A percentile compares a stretch with the other conserved stretches of the same genome.
Evolutionary conservation across 2,113 vertebrate genomes (phyloP).

Genomic region (Corydoras maculifer): DNA sequence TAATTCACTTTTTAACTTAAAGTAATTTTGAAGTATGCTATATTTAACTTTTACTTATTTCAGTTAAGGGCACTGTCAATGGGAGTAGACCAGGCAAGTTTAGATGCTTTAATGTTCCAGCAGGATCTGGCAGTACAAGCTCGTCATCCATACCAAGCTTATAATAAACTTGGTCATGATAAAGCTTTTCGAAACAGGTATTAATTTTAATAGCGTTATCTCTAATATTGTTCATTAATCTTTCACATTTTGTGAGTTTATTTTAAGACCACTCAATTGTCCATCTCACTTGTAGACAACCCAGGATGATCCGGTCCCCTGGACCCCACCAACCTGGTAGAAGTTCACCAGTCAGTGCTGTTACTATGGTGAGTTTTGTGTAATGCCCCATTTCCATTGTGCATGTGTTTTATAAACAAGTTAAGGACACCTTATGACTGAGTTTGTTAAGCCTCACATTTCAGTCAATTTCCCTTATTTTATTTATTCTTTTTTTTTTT

Average conservation of each 20-base stretch:
- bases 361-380: constrained; percentile 82
- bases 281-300: constrained; percentile 61
- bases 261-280: too few species aligned
- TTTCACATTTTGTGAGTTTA: too few species aligned
- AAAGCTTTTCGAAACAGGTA: constrained; percentile 82
- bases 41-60: not conserved
- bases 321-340: constrained; percentile 74
- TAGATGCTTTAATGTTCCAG: constrained; percentile 79
- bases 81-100: constrained; percentile 76
- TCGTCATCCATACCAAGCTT: constrained; percentile 75
- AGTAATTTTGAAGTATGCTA: not conserved
- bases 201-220: too few species aligned
- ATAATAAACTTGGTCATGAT: constrained; percentile 77
- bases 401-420: too few species aligned
- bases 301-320: constrained; percentile 78
- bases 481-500: too few species aligned
- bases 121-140: constrained; percentile 81
- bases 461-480: too few species aligned
- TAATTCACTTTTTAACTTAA: too few species aligned
- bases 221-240: too few species aligned
- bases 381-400: too few species aligned
- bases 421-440: too few species aligned
- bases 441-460: too few species aligned
- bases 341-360: constrained; percentile 76
- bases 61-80: constrained; percentile 76